Conservation (phyloP, 2,113 vertebrate species). For the Anarrhichthys ocellatus region DNA sequence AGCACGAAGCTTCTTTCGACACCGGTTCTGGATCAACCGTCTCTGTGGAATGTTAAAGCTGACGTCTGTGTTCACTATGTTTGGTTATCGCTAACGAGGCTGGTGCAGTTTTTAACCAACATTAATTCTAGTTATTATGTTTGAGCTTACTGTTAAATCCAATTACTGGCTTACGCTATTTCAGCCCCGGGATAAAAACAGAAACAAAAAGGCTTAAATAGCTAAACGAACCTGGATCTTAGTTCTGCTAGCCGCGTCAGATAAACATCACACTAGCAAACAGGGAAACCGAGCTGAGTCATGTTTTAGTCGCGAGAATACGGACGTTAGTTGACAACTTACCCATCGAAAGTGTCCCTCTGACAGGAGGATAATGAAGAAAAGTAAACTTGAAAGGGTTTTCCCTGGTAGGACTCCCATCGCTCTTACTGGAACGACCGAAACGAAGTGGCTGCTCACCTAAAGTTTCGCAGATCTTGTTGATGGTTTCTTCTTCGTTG, state of each 20-base stretch:
- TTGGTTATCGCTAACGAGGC: neutral
- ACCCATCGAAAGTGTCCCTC: conserved; percentile 67
- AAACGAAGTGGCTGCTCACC: neutral
- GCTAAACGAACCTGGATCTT: neutral
- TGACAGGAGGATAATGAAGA: conserved; percentile 52
- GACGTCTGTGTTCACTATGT: neutral
- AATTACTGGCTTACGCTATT: neutral
- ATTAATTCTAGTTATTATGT: neutral
- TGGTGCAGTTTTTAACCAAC: neutral
- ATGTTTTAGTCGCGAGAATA: conserved; percentile 40
- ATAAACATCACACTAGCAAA: conserved; percentile 35
- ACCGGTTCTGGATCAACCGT: too few relatives aligned
- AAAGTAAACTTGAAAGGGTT: neutral
- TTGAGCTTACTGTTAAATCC: neutral
- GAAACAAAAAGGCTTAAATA: rapidly evolving
- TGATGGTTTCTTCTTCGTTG: conserved; percentile 52
- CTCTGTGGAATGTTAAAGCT: conserved; percentile 9
- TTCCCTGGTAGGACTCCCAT: conserved; percentile 59
- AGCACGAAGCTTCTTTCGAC: neutral
- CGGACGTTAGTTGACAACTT: conserved; percentile 43
- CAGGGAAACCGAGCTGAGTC: conserved; percentile 62
- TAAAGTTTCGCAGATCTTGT: conserved; percentile 62
- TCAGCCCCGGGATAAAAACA: neutral
- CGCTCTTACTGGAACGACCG: neutral
- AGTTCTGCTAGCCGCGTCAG: conserved; percentile 30